A percentile compares a stretch with the other conserved stretches of the same genome.
phyloP scores from a whole-genome alignment of 2,113 vertebrate genomes.

The Lethenteron reissneri region DNA sequence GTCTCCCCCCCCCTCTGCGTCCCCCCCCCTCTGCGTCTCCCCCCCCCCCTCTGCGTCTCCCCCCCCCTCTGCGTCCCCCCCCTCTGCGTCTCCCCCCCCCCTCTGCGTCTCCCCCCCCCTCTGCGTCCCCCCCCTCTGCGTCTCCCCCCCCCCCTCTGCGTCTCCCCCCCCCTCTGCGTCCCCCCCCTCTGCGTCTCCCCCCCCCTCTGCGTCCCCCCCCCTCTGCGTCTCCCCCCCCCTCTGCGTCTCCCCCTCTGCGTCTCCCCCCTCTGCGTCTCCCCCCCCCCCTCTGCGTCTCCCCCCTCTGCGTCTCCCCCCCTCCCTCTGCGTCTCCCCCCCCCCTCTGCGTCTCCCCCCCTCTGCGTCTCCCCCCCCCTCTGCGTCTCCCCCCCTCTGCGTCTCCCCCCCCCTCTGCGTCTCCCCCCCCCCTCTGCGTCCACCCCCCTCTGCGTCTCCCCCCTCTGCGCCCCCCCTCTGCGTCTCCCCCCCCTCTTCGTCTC shows the following conservation, averaged over 20 bases:
- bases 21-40: neutral
- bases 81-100: neutral
- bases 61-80: no score
- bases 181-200: slow-evolving; percentile 20
- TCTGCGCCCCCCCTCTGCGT: neutral
- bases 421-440: neutral
- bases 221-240: slow-evolving; percentile 11
- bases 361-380: no score
- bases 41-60: neutral
- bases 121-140: slow-evolving; percentile 16
- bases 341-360: no score
- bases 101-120: slow-evolving; percentile 8
- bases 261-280: neutral
- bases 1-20: neutral
- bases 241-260: neutral
- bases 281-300: neutral
- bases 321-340: no score
- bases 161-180: slow-evolving; percentile 14
- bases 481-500: neutral
- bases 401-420: neutral
- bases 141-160: slow-evolving; percentile 4
- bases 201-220: neutral
- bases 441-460: neutral
- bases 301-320: no score
- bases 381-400: neutral